Conservation (phyloP, 2,113 vertebrate genomes). For the Epinephelus cyanopodus region DNA sequence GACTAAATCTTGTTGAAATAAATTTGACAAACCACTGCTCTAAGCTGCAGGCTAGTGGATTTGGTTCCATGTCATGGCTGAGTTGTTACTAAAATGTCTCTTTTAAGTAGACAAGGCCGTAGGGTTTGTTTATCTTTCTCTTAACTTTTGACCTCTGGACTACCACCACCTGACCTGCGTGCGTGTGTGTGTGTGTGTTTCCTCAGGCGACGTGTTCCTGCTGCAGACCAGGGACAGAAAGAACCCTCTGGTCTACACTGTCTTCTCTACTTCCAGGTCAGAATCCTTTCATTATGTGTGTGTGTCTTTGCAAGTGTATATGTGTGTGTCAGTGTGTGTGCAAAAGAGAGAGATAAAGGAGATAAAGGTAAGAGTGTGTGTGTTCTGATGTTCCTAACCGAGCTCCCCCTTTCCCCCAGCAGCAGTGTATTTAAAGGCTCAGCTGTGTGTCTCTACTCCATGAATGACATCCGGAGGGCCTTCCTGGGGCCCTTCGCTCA, state of each 20-base stretch:
- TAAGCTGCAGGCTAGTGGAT: background rate
- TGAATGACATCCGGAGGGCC: conserved; percentile 95
- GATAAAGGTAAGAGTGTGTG: conserved; percentile 8
- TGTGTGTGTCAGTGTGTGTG: conserved; percentile 4
- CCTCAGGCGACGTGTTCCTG: conserved; percentile 93
- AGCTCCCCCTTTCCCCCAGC: conserved; percentile 66
- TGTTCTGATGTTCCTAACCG: conserved; percentile 57
- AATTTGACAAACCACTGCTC: background rate
- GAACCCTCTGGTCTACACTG: conserved; percentile 92
- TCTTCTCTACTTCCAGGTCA: conserved; percentile 96
- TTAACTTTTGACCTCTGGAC: conserved; percentile 68
- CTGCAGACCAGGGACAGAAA: conserved; percentile 92
- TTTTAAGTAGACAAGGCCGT: conserved; percentile 58
- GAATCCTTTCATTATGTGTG: conserved; percentile 51
- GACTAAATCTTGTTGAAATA: background rate
- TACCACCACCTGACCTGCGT: conserved; percentile 67
- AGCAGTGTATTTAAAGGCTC: conserved; percentile 96
- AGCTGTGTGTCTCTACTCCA: conserved; percentile 95
- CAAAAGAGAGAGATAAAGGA: background rate
- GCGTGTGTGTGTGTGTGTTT: conserved; percentile 49
- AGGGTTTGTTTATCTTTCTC: conserved; percentile 72
- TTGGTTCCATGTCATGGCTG: conserved; percentile 34
- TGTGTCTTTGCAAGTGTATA: background rate
- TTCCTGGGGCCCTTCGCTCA: conserved; percentile 98
- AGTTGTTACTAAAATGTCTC: conserved; percentile 43